Conservation (phyloP, 2,113 vertebrate genomes). For the Cynopterus brachyotis region DNA sequence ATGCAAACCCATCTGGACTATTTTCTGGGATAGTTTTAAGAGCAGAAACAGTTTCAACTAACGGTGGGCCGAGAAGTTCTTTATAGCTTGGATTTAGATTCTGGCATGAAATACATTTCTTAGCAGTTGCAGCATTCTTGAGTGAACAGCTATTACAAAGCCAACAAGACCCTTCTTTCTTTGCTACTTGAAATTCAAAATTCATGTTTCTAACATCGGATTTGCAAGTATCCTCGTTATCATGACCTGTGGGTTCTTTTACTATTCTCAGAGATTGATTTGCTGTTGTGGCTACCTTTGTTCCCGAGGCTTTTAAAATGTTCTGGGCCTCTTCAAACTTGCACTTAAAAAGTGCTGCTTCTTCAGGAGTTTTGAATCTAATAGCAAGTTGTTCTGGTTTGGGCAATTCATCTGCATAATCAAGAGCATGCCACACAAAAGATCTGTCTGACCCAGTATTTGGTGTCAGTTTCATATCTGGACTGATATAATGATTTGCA, state of each 20-base stretch:
- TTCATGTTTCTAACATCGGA: constrained; percentile 61
- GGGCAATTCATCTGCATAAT: constrained; percentile 95
- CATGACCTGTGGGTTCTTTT: constrained; percentile 73
- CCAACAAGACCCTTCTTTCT: constrained; percentile 90
- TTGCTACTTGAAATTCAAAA: constrained; percentile 85
- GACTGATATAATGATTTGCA: constrained; percentile 97
- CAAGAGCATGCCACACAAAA: constrained; percentile 97
- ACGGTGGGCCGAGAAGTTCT: constrained; percentile 38
- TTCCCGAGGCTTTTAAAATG: constrained; percentile 80
- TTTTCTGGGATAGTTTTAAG: constrained; percentile 65
- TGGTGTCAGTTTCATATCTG: constrained; percentile 93
- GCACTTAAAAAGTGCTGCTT: constrained; percentile 93
- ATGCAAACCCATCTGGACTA: constrained; percentile 74
- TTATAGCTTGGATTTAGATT: constrained; percentile 69
- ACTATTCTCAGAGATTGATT: constrained; percentile 58
- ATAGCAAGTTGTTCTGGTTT: constrained; percentile 96
- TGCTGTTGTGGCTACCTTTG: constrained; percentile 36
- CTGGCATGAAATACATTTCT: constrained; percentile 86
- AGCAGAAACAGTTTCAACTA: constrained; percentile 58
- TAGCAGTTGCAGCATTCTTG: constrained; percentile 83
- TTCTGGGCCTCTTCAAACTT: constrained; percentile 95
- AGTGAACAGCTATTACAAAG: constrained; percentile 87
- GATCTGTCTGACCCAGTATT: constrained; percentile 96
- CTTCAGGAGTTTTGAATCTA: constrained; percentile 96
- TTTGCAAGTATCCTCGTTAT: constrained; percentile 74